Percentiles rank a stretch among this genome's conserved stretches.
Evolutionary conservation across 2,113 vertebrate genomes (phyloP).

Genomic region (Prolemur simus): DNA sequence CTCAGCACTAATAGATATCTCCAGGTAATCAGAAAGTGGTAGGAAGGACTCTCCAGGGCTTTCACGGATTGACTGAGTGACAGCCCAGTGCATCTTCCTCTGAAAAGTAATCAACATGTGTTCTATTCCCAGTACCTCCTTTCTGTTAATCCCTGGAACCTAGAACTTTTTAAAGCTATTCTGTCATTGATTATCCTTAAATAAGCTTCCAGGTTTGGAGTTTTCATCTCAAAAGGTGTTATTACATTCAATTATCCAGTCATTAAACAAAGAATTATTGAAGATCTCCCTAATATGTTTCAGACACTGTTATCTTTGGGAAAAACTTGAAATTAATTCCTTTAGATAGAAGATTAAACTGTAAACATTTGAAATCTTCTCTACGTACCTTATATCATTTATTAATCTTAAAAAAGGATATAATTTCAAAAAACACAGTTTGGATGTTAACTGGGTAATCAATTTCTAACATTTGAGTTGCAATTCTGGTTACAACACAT

Average conservation of each 20-base stretch:
- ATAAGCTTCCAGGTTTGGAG: background rate
- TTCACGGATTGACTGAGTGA: background rate
- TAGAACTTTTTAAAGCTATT: background rate
- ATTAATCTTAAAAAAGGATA: constrained; percentile 11
- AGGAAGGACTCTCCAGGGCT: background rate
- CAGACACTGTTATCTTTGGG: background rate
- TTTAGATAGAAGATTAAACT: background rate
- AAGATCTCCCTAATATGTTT: background rate
- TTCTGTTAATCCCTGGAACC: background rate
- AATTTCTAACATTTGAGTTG: background rate
- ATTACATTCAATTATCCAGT: constrained; percentile 2
- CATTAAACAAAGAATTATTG: constrained; percentile 8
- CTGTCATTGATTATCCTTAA: background rate
- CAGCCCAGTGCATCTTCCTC: background rate
- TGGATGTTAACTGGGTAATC: background rate
- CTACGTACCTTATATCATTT: background rate
- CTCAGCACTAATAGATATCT: background rate
- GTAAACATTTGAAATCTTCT: background rate
- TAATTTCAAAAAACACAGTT: background rate
- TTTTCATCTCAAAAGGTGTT: background rate
- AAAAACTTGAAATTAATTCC: background rate
- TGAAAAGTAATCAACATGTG: background rate
- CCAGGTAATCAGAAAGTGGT: background rate
- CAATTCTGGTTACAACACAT: background rate
- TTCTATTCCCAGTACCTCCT: background rate